These are phyloP conservation scores for Hyperoplus lanceolatus DNA, from an alignment of 2,797 vertebrate species.

Conservation along the genomic window DNA sequence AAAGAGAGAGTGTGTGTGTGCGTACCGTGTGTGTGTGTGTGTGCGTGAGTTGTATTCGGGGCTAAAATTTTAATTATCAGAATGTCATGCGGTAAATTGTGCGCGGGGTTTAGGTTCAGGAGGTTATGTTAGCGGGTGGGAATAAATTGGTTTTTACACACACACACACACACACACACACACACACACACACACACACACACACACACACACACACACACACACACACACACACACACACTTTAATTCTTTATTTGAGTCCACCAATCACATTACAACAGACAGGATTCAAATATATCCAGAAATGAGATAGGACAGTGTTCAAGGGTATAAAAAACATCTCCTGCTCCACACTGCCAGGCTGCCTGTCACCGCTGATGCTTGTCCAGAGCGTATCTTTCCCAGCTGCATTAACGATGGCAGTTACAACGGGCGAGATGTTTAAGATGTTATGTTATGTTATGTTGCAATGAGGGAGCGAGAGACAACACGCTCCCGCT, in stretches of 20 bases:
- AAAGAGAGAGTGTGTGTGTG: too few species aligned
- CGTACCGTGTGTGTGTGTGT: too few species aligned
- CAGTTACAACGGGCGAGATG: too few species aligned
- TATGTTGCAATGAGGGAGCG: too few species aligned
- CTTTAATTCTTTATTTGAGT: neutral
- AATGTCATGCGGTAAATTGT: slow-evolving; percentile 22
- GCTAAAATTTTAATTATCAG: neutral
- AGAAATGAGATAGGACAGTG: neutral
- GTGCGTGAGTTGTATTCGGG: neutral
- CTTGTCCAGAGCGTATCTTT: too few species aligned
- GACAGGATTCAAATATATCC: too few species aligned
- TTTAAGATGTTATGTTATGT: too few species aligned
- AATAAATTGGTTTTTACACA: neutral
- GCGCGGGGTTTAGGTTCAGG: slow-evolving; percentile 21
- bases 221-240: neutral
- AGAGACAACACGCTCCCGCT: too few species aligned
- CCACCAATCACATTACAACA: neutral
- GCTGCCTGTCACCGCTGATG: too few species aligned
- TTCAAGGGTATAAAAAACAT: too few species aligned
- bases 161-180: slow-evolving; percentile 9
- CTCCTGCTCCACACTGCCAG: neutral
- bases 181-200: slow-evolving; percentile 16
- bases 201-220: neutral
- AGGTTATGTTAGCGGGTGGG: neutral
- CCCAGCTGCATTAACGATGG: too few species aligned